Evolutionary conservation across 2,888 invertebrate genomes (phyloP), one percentile per base, ranked within the genome.

Genomic region (Marasmarcha lunaedactyla): DNA sequence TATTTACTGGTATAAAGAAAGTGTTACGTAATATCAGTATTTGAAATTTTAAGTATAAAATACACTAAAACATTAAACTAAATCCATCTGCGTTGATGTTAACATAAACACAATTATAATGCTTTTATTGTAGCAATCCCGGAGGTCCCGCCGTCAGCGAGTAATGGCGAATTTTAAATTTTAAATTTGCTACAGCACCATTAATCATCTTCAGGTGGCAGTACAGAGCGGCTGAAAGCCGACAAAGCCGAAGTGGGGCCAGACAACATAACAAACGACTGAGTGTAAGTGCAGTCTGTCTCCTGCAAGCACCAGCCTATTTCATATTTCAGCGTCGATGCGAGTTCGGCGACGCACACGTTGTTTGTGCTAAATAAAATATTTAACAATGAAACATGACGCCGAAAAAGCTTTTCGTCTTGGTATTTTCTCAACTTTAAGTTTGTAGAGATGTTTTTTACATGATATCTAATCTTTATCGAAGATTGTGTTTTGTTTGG

Each of bases 301-400:
- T 34, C 52, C n/a, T 40, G 36, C 14, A 15, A 37, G 36, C 42
- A 46, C 50, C 58, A 55, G 44, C 39, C 41, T 46, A 38, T 30
- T 49, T 58, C 62, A 67, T 70, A 69, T 61, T 70, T 71, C 63
- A 69, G 59, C 57, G 67, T 66, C 66, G 60, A 69, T 63, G 57
- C 55, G 54, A 57, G 58, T 65, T 60, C 61, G 54, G 54, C 51
- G 63, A 64, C 62, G 59, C 30, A 30, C 10, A 30, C 11, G 30
- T 30, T 30, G 20, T 20, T 20, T 20, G 20, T 20, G 20, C 20
- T 20, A 20, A 20, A 20, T 20, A 20, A 20, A 20, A 20, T 20
- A 20, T 20, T 20, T 20, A 20, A 20, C 20, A 20, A 20, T 20
- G 20, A 20, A 20, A 7, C 3, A 20, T 7, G 20, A 7, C 20